Evolutionary conservation across 2,888 invertebrate genomes (phyloP), one percentile per base, ranked within the genome.

Genomic region (Troides oblongomaculatus): DNA sequence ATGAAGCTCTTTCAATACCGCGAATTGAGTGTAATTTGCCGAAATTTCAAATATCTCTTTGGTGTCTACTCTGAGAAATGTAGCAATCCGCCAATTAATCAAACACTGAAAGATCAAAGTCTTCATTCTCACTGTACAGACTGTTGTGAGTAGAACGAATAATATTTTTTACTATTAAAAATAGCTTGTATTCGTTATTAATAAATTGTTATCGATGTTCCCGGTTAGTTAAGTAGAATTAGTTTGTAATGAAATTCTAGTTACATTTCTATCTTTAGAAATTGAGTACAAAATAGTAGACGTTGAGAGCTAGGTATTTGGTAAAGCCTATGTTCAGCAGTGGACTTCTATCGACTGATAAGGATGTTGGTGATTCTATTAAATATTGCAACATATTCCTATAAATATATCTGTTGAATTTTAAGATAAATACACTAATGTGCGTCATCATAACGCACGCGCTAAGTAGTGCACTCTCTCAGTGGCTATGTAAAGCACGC

Each of bases 401-500:
- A 46, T 46, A 14, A 46, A 46, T 46, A 46, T 53, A 4, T 53
- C 18, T n/a, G 14, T 23, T 5, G n/a, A 25, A 53, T 62, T 39
- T 62, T 39, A 46, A 25, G 62, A 18, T n/a, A 58, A 62, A 58
- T 62, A 43, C 6, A 46, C 59, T 36, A 18, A 56, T 56, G 56
- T 21, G 30, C 4, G 56, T 53, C 30, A 36, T 2, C 64, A 64
- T 39, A 36, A 36, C 53, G 64, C 21, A 46, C 59, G 46, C 8
- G 7, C 6, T 36, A 56, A 69, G 69, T 61, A 60, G 66, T 53
- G 64, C 62, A 58, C 60, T 66, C 63, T 62, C 66, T n/a, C 63
- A 56, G 30, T 25, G 25, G 17, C 64, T 64, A 63, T 66, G 66
- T 74, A 71, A 64, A 64, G 72, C 71, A 58, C 57, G 68, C 75